A percentile compares a stretch with the other conserved stretches of the same genome.
Evolutionary conservation across 2,113 vertebrate species (phyloP).

Genomic region (Burhinus bistriatus): DNA sequence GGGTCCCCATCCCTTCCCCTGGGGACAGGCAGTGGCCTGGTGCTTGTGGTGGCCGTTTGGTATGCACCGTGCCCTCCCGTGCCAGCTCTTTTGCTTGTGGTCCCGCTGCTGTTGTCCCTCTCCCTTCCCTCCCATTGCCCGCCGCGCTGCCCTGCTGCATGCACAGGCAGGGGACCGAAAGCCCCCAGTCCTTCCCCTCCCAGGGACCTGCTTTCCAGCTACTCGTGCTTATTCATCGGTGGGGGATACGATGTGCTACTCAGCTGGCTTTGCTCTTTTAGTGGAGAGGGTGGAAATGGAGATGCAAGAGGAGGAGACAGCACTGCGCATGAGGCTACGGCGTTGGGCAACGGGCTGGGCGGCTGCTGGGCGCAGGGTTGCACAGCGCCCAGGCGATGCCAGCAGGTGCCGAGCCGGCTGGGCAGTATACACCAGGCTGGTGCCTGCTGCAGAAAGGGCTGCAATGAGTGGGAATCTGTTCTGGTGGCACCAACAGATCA

Average conservation of each 20-base stretch:
- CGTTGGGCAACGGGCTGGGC: not conserved
- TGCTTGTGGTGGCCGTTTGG: not conserved
- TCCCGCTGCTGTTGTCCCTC: not conserved
- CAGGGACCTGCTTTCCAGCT: not conserved
- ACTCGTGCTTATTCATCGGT: not conserved
- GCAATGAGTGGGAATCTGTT: not conserved
- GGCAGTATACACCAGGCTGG: not conserved
- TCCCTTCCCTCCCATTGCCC: not conserved
- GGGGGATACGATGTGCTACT: not conserved
- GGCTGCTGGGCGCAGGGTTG: not conserved
- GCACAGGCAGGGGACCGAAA: not conserved
- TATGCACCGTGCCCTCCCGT: not conserved
- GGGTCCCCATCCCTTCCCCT: not conserved
- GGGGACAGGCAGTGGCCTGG: not conserved
- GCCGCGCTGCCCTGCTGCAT: not conserved
- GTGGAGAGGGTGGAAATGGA: not conserved
- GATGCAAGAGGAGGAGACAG: not conserved
- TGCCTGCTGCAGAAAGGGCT: not conserved
- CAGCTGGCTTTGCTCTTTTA: not conserved
- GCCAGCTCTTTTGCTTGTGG: not conserved
- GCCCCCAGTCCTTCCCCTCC: not conserved
- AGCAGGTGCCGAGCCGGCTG: rapidly evolving
- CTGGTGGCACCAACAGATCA: not conserved
- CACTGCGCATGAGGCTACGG: rapidly evolving
- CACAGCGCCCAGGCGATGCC: rapidly evolving